These are phyloP conservation scores for Syrmaticus mikado DNA, from an alignment of 2,113 vertebrate genomes.

Conservation along the genomic window DNA sequence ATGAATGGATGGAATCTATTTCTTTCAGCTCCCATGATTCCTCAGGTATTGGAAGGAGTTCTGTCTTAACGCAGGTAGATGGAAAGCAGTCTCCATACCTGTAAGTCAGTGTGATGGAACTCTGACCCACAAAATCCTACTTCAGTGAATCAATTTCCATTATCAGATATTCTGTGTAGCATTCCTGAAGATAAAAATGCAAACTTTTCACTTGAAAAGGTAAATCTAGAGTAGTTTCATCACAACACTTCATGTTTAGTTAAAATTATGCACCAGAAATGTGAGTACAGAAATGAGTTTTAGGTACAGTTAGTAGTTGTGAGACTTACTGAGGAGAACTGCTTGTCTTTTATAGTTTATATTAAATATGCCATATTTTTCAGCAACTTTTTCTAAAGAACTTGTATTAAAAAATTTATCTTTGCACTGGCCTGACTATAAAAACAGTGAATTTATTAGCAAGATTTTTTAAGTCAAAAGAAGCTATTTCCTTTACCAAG, in stretches of 20 bases:
- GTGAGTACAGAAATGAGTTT: neutral
- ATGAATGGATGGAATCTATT: constrained; percentile 26
- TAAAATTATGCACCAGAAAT: neutral
- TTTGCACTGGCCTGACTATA: constrained; percentile 45
- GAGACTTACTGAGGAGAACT: neutral
- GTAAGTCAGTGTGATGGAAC: neutral
- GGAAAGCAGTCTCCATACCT: neutral
- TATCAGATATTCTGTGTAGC: neutral
- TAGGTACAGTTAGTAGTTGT: neutral
- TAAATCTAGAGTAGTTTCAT: neutral
- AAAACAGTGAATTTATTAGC: constrained; percentile 63
- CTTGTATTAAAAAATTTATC: constrained; percentile 1
- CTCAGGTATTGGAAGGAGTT: neutral
- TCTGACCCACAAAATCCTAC: neutral
- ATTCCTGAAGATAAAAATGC: neutral
- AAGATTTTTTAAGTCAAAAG: constrained; percentile 33
- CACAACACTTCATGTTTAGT: neutral
- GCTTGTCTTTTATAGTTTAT: neutral
- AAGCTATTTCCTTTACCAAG: constrained; percentile 51
- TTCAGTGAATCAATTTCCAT: neutral
- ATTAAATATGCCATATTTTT: neutral
- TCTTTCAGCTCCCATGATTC: neutral
- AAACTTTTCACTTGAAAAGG: neutral
- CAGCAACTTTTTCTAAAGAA: constrained; percentile 11
- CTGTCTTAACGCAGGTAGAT: neutral